phyloP scores from a whole-genome alignment of 2,797 vertebrate genomes.

The Buceros bicornis region DNA sequence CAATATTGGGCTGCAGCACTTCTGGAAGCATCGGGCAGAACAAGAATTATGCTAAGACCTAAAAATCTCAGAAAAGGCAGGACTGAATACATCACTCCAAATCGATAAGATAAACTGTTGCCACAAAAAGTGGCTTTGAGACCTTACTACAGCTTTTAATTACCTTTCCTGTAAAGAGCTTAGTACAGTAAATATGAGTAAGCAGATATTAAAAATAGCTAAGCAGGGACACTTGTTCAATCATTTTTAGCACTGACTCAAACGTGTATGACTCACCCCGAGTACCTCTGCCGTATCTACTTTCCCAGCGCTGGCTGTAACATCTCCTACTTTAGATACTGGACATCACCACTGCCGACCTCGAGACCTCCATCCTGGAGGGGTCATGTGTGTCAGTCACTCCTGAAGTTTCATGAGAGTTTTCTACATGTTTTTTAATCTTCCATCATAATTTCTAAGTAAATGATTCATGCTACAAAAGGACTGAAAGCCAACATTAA shows the following conservation, averaged over 20 bases:
- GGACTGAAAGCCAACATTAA: accelerated
- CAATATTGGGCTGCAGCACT: not conserved
- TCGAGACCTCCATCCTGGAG: accelerated
- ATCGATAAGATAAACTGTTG: not conserved
- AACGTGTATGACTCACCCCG: not conserved
- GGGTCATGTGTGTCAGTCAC: accelerated
- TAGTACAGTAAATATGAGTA: conserved; percentile 55
- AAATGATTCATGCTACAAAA: not conserved
- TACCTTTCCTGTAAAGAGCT: conserved; percentile 46
- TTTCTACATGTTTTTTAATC: accelerated
- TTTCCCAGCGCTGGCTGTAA: not conserved
- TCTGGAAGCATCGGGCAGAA: not conserved
- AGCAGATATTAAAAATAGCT: conserved; percentile 67
- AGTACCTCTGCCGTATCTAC: not conserved
- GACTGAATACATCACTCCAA: not conserved
- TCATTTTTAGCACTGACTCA: conserved; percentile 16
- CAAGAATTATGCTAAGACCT: not conserved
- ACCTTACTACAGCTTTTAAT: not conserved
- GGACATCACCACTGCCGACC: not conserved
- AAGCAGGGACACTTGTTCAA: not conserved
- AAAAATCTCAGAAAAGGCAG: not conserved
- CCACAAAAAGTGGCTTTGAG: not conserved
- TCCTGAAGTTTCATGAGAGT: accelerated
- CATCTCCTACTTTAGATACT: not conserved
- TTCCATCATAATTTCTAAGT: accelerated